A percentile compares a stretch with the other conserved stretches of the same genome.
These are phyloP conservation scores for Amphimedon queenslandica DNA, from an alignment of 37 sponge, comb jelly and placozoan species.

Conservation along the genomic window DNA sequence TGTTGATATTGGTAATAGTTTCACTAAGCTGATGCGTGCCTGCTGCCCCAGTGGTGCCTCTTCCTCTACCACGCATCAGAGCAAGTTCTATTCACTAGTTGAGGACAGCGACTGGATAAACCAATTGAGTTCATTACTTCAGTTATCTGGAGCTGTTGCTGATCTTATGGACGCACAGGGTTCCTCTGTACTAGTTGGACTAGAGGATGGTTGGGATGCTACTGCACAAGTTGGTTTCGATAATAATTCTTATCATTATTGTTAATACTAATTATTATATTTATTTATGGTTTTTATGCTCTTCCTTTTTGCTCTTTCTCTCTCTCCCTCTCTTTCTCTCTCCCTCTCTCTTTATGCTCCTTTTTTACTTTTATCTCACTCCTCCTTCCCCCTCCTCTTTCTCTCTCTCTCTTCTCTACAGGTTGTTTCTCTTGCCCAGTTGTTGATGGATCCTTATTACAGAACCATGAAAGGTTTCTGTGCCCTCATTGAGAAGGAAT, in stretches of 20 bases:
- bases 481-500: conserved; percentile 90
- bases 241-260: too few species aligned
- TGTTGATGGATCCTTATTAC: conserved; percentile 86
- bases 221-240: conserved; percentile 66
- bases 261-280: too few species aligned
- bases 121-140: conserved; percentile 66
- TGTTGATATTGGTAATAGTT: conserved; percentile 43
- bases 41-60: conserved; percentile 50
- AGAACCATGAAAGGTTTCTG: conserved; percentile 84
- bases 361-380: too few species aligned
- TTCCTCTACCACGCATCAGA: background rate
- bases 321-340: too few species aligned
- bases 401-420: conserved; percentile 13
- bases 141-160: conserved; percentile 83
- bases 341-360: too few species aligned
- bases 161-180: conserved; percentile 85
- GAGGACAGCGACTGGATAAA: conserved; percentile 73
- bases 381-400: background rate
- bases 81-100: conserved; percentile 38
- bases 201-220: conserved; percentile 90
- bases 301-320: background rate
- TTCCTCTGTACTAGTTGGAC: conserved; percentile 83
- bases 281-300: too few species aligned
- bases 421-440: conserved; percentile 79
- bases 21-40: conserved; percentile 81